These are phyloP conservation scores for Echeneis naucrates DNA, from an alignment of 2,797 vertebrate species.

Conservation along the genomic window DNA sequence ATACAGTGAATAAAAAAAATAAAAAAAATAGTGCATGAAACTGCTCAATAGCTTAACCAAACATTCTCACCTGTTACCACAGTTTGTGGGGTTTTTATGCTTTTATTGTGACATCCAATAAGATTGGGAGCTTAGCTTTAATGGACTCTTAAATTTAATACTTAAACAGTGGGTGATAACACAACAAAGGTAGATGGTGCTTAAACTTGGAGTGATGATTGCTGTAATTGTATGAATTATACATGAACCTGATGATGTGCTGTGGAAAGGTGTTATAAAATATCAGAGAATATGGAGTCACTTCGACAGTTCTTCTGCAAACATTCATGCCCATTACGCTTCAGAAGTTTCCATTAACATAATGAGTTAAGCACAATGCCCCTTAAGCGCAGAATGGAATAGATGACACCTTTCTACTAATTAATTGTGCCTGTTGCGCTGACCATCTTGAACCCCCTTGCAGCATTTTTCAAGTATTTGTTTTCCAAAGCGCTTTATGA, in stretches of 20 bases:
- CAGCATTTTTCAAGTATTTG: constrained; percentile 74
- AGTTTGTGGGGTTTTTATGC: constrained; percentile 15
- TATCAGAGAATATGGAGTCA: constrained; percentile 5
- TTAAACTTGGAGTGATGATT: constrained; percentile 40
- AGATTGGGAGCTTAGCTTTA: constrained; percentile 40
- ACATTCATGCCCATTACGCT: constrained; percentile 28
- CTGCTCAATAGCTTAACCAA: constrained; percentile 43
- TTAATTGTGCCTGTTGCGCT: constrained; percentile 56
- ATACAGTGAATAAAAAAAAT: constrained; percentile 23
- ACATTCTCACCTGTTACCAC: constrained; percentile 41
- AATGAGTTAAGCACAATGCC: constrained; percentile 46
- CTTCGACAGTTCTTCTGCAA: constrained; percentile 21
- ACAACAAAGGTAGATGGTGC: constrained; percentile 40
- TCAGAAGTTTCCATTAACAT: constrained; percentile 59
- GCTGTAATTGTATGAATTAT: constrained; percentile 42
- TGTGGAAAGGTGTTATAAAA: constrained; percentile 30
- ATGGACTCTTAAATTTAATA: constrained; percentile 45
- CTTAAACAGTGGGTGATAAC: constrained; percentile 32
- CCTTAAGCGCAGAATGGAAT: constrained; percentile 43
- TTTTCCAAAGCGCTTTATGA: constrained; percentile 65
- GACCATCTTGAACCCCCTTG: constrained; percentile 61
- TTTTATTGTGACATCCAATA: constrained; percentile 34
- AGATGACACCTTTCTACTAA: constrained; percentile 62
- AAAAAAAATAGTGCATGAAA: constrained; percentile 53
- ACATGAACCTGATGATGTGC: constrained; percentile 35